Evolutionary conservation across 2,113 vertebrate genomes (phyloP).

Genomic region (Oryzias curvinotus): DNA sequence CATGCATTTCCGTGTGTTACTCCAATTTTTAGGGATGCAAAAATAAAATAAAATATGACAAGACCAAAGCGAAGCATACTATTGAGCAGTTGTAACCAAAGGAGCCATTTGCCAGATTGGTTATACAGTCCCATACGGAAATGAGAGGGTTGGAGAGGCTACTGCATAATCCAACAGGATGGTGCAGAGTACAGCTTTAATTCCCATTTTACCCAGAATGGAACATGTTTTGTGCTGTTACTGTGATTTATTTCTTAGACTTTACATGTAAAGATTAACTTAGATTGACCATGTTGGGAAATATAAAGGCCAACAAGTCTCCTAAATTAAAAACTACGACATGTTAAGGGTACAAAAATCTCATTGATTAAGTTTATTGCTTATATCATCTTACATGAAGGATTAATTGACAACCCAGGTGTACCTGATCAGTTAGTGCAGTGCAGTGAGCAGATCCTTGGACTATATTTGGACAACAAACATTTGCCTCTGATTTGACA

Average conservation of each 20-base stretch:
- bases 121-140: slow-evolving; percentile 39
- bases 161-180: slow-evolving; percentile 60
- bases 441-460: not conserved
- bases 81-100: slow-evolving; percentile 44
- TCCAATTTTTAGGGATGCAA: not conserved
- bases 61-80: slow-evolving; percentile 25
- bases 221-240: not conserved
- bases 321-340: too few species aligned
- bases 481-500: slow-evolving; percentile 7
- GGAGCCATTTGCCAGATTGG: slow-evolving; percentile 69
- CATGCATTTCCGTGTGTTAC: not conserved
- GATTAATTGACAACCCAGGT: slow-evolving; percentile 5
- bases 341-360: too few species aligned
- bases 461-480: slow-evolving; percentile 1
- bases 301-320: too few species aligned
- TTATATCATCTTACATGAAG: too few species aligned
- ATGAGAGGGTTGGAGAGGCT: slow-evolving; percentile 42
- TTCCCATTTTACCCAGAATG: slow-evolving; percentile 54
- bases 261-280: too few species aligned
- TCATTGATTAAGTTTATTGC: too few species aligned
- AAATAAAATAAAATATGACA: not conserved
- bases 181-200: slow-evolving; percentile 50
- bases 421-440: not conserved
- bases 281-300: too few species aligned
- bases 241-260: too few species aligned